Conservation (phyloP, 2,888 invertebrate genomes). For the Acanthoscelides obtectus region DNA sequence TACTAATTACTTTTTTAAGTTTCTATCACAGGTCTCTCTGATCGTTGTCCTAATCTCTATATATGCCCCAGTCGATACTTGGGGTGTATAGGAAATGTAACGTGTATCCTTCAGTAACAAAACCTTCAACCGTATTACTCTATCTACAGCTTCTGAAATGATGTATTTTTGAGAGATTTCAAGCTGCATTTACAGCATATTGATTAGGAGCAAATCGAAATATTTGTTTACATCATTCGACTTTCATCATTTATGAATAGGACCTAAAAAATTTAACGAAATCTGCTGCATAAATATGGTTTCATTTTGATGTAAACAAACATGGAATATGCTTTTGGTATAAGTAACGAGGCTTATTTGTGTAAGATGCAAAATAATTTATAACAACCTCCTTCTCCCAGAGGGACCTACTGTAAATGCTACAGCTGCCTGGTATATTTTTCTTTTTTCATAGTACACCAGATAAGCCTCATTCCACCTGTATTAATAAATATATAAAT, state of each 20-base stretch:
- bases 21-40: too few relatives aligned
- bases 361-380: neutral
- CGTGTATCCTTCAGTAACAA: too few relatives aligned
- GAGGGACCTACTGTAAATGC: too few relatives aligned
- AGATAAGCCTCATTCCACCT: neutral
- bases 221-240: neutral
- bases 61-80: too few relatives aligned
- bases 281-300: neutral
- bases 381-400: too few relatives aligned
- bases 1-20: too few relatives aligned
- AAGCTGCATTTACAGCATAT: neutral
- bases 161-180: neutral
- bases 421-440: too few relatives aligned
- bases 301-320: neutral
- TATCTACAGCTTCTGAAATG: neutral
- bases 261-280: neutral
- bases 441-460: neutral
- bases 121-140: neutral
- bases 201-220: neutral
- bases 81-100: too few relatives aligned
- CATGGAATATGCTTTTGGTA: neutral
- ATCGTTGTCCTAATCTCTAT: too few relatives aligned
- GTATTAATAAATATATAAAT: neutral
- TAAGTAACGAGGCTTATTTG: neutral
- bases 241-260: neutral